Conservation (phyloP, 2,113 vertebrate genomes). For the Piliocolobus tephrosceles region DNA sequence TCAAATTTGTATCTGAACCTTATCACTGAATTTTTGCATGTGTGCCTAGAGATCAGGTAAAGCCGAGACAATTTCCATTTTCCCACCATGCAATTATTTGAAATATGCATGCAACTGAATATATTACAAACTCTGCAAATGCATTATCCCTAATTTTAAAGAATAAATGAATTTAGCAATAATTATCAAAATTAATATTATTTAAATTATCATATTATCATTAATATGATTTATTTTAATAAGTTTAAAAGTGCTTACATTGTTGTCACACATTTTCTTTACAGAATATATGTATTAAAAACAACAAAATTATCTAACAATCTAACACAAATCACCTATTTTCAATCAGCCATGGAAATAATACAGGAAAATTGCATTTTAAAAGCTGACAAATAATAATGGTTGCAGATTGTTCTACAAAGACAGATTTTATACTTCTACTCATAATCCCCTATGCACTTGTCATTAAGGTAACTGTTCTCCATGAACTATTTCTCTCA, state of each 20-base stretch:
- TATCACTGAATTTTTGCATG: conserved; percentile 38
- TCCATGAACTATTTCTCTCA: background rate
- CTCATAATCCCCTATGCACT: background rate
- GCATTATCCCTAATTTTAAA: conserved; percentile 30
- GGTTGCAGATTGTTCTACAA: background rate
- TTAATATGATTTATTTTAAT: background rate
- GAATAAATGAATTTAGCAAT: conserved; percentile 28
- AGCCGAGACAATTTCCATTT: background rate
- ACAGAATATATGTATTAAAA: background rate
- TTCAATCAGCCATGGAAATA: background rate
- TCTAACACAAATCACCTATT: background rate
- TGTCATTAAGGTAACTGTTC: background rate
- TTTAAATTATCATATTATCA: background rate
- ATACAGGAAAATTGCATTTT: background rate
- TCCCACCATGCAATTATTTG: conserved; percentile 53
- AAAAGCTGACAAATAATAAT: background rate
- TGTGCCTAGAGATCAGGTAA: conserved; percentile 34
- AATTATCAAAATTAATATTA: background rate
- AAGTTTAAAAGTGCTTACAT: background rate
- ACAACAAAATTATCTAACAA: background rate
- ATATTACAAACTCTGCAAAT: conserved; percentile 51
- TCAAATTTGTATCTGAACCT: conserved; percentile 47
- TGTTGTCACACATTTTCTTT: background rate
- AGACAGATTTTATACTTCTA: background rate
- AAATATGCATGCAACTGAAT: conserved; percentile 55